Evolutionary conservation across 2,113 vertebrate species (phyloP).

Genomic region (Calyptommatus sinebrachiatus): DNA sequence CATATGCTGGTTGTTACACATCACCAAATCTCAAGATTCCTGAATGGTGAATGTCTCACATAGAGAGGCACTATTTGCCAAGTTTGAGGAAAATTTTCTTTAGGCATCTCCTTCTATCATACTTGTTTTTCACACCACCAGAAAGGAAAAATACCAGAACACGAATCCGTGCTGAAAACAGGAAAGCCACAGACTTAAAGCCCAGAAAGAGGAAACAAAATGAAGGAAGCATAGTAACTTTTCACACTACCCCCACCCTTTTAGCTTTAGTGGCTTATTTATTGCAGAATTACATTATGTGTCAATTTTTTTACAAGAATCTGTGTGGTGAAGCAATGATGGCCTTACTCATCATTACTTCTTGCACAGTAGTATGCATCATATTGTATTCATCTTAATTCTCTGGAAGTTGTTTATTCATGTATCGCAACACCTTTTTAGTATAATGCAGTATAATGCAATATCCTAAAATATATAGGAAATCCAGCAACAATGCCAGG

Average conservation of each 20-base stretch:
- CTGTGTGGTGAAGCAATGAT: not conserved
- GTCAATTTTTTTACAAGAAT: not conserved
- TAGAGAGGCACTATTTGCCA: not conserved
- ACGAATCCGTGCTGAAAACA: not conserved
- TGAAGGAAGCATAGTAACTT: conserved; percentile 16
- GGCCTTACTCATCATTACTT: not conserved
- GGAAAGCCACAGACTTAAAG: not conserved
- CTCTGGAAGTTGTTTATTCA: not conserved
- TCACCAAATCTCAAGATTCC: not conserved
- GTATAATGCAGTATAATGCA: no score
- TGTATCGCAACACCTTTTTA: not conserved
- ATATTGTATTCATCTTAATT: not conserved
- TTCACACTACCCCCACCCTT: not conserved
- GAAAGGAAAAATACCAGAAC: not conserved
- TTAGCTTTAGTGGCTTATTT: not conserved
- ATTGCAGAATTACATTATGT: not conserved
- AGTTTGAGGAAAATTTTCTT: not conserved
- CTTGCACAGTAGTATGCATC: not conserved
- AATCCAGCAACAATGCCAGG: no score
- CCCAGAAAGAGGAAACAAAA: conserved; percentile 10
- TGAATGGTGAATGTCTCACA: not conserved
- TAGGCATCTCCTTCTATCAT: not conserved
- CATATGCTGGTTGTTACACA: not conserved
- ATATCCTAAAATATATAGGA: no score
- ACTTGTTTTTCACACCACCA: not conserved